These are phyloP conservation scores for Drosophila nr. perissopoda DNA, from an alignment of 2,888 invertebrate species.

Conservation along the genomic window DNA sequence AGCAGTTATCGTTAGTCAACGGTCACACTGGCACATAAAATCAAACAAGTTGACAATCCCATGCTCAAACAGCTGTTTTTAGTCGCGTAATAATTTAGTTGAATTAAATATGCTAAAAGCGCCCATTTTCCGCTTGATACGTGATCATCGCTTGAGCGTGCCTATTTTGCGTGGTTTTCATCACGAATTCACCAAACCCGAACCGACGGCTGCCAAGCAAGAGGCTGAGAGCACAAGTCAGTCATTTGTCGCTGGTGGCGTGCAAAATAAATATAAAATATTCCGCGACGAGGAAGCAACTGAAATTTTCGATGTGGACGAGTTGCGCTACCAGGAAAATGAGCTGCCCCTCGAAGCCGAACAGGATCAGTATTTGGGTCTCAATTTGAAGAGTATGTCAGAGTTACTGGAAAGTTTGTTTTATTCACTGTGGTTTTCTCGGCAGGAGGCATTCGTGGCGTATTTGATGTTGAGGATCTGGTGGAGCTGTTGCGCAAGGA, in stretches of 20 bases:
- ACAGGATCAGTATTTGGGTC: slow-evolving; percentile 83
- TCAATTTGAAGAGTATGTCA: slow-evolving; percentile 87
- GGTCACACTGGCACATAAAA: slow-evolving; percentile 28
- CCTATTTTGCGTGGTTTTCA: slow-evolving; percentile 79
- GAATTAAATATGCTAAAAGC: slow-evolving; percentile 67
- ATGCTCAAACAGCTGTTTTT: slow-evolving; percentile 38
- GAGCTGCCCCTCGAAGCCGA: slow-evolving; percentile 28
- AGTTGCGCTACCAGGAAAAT: slow-evolving; percentile 86
- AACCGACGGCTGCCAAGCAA: slow-evolving; percentile 25
- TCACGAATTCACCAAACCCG: slow-evolving; percentile 79
- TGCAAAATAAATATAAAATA: slow-evolving; percentile 88
- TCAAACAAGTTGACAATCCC: slow-evolving; percentile 14
- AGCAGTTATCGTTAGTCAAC: neutral
- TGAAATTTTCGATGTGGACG: slow-evolving; percentile 90
- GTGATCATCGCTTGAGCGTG: slow-evolving; percentile 67
- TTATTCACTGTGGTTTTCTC: neutral
- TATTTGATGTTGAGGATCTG: slow-evolving; percentile 95
- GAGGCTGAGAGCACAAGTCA: neutral
- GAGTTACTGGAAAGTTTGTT: neutral
- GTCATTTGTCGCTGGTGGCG: slow-evolving; percentile 84
- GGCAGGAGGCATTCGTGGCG: slow-evolving; percentile 93
- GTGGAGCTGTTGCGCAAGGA: slow-evolving; percentile 91
- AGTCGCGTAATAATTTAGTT: slow-evolving; percentile 48
- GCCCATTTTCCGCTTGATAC: slow-evolving; percentile 72
- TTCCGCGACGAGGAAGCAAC: slow-evolving; percentile 90